Base-by-base conservation (phyloP, 30 jellyfish, hydroid and myxozoan species). In the Aurelia sp. region DNA sequence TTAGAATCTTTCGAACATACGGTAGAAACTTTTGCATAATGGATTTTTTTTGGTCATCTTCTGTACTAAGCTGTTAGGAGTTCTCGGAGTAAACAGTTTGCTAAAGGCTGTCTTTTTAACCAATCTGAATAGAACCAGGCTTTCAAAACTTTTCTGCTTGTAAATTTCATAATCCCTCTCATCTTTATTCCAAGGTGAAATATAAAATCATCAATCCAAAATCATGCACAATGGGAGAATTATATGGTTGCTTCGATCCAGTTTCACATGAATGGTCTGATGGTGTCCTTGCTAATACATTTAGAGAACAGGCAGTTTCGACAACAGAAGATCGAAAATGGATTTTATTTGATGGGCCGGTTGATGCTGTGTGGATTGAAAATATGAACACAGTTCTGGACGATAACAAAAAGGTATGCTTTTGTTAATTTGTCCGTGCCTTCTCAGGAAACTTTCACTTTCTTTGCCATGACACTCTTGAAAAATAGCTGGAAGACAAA, bases 251-350 rank as follows among this genome's bases (percentile, higher is more conserved):
- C 78, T 93, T 93, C 63, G 98, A 93, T 64, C 93, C 97, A 18
- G 98, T 93, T 67, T 93, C 98, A 11, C 98, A 93, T 71, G 98
- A 93, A 65, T 93, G 98, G 98, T 87, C 98, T 11, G 98, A 93
- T 82, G 98, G 97, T 48, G 95, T 93, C 2, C 86, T 92, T 40
- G 98, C 98, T 11, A 93, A 79, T 37, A 76, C 98, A 15, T 92
- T 92, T 62, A 76, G 98, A 30, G 94, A 86, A 50, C 98, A 92
- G 67, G 98, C 98, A 8, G 98, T 81, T 9, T 86, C 98, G 17
- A 72, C 90, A 18, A 86, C 96, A 13, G 97, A 92, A 5, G 98
- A 92, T 47, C 84, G 97, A 31, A 86, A 92, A 84, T 92, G 98
- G 98, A 92, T 92, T 31, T 48, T 92, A 6, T 92, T 92, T 66